phyloP scores from a whole-genome alignment of 2,797 vertebrate genomes.

The Danio jaintianensis region DNA sequence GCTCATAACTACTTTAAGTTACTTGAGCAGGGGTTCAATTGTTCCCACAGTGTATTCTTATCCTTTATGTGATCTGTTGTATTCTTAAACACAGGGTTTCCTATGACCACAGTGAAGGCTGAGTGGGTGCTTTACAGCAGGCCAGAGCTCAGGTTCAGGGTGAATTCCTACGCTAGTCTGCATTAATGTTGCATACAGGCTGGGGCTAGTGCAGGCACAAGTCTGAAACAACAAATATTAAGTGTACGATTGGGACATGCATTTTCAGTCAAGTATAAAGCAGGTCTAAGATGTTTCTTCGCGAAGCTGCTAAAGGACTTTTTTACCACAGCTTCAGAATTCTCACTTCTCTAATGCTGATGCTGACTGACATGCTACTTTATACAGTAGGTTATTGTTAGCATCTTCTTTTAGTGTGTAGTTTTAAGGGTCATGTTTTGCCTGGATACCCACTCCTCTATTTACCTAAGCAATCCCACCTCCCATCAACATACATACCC shows the following conservation, averaged over 20 bases:
- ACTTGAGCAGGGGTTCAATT: background rate
- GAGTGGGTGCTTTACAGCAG: slow-evolving; percentile 41
- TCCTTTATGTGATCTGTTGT: slow-evolving; percentile 19
- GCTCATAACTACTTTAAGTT: slow-evolving; percentile 8
- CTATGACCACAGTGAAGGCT: slow-evolving; percentile 40
- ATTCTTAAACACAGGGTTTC: slow-evolving; percentile 37
- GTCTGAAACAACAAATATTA: slow-evolving; percentile 24
- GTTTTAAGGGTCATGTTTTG: slow-evolving; percentile 41
- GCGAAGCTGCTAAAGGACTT: slow-evolving; percentile 28
- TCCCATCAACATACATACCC: slow-evolving; percentile 37
- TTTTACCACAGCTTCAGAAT: slow-evolving; percentile 13
- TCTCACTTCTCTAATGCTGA: slow-evolving; percentile 4
- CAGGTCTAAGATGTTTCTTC: background rate
- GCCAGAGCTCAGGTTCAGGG: slow-evolving; percentile 50
- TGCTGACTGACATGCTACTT: background rate
- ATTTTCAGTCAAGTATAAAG: background rate
- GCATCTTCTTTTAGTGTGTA: background rate
- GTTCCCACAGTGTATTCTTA: slow-evolving; percentile 28
- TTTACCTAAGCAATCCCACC: slow-evolving; percentile 25
- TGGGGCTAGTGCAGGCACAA: slow-evolving; percentile 1
- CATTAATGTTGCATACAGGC: slow-evolving; percentile 56
- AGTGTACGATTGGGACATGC: background rate
- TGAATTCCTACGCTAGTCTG: slow-evolving; percentile 45
- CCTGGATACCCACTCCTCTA: slow-evolving; percentile 30
- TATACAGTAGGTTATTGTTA: background rate